A percentile compares a stretch with the other conserved stretches of the same genome.
Evolutionary conservation across 2,888 invertebrate genomes (phyloP).

Genomic region (Sarcophaga carnaria): DNA sequence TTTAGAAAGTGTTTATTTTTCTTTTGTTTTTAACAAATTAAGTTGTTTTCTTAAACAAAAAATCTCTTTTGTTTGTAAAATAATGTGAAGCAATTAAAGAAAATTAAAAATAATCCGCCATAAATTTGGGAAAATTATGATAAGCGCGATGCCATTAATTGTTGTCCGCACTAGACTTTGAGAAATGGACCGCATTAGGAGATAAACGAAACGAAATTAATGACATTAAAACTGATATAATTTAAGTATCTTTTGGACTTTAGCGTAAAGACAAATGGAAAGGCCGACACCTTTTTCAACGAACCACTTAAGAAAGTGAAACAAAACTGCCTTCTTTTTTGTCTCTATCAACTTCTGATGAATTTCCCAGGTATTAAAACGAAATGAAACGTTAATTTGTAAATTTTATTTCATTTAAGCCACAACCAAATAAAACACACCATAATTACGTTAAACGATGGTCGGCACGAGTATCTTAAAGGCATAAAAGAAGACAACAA

Average conservation of each 20-base stretch:
- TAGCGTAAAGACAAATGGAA: neutral
- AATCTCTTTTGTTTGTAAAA: neutral
- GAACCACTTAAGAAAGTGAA: too few relatives aligned
- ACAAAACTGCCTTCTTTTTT: too few relatives aligned
- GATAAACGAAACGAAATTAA: neutral
- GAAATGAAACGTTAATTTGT: neutral
- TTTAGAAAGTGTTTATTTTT: neutral
- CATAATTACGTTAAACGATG: constrained; percentile 54
- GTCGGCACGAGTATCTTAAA: constrained; percentile 37
- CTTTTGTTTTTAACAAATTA: neutral
- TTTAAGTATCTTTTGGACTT: neutral
- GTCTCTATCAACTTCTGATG: too few relatives aligned
- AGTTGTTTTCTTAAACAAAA: too few relatives aligned
- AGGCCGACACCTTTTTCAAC: neutral
- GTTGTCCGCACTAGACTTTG: constrained; percentile 3
- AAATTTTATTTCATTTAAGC: neutral
- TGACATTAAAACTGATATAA: neutral
- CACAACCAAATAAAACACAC: constrained; percentile 8
- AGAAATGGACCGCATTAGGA: constrained; percentile 30
- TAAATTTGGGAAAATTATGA: constrained; percentile 44
- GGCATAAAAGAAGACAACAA: neutral
- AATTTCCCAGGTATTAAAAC: neutral
- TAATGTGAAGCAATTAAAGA: constrained; percentile 41
- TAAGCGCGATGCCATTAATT: constrained; percentile 44
- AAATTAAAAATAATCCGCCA: neutral